Evolutionary conservation across 2,888 invertebrate genomes (phyloP), one percentile per base, ranked within the genome.

Genomic region (Nomada goodeniana): DNA sequence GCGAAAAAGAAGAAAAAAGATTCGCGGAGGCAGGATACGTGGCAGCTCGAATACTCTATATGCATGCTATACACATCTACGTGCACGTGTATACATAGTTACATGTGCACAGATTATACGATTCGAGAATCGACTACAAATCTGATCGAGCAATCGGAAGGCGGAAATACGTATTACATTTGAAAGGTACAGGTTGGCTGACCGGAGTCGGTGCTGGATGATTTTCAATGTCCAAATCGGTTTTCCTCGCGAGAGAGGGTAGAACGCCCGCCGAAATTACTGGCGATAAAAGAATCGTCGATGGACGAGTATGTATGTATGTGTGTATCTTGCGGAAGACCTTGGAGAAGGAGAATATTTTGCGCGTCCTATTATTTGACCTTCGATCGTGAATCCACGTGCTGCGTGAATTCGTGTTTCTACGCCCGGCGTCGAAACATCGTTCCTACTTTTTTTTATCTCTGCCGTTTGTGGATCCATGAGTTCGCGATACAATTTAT

Each of bases 321-420:
- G 18, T 10, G 53, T 53, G 29, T 3, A 36, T n/a, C 55, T 57
- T 15, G 36, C 68, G 57, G 59, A 69, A 73, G 63, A 73, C 73
- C 73, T 81, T 80, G 52, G 20, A 42, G 42, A 64, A 74, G 64
- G 68, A 57, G 65, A 82, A 80, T 69, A 69, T 74, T 82, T 52
- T 82, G 81, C 70, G 81, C 65, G 44, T 80, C 55, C 65, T 44
- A 67, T 47, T 74, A 42, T 80, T 67, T 50, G 60, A 70, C 73
- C 81, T 70, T 74, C 69, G 55, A 55, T 26, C 65, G 60, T 50
- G 81, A 52, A 55, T 74, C 64, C 71, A 76, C 76, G 80, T 74
- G 74, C 61, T 52, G 26, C 59, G 65, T 52, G 44, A 68, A 70
- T 70, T 80, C 64, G 29, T 59, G 23, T 36, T 13, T 9, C 23